Conservation (phyloP, 2,888 invertebrate genomes). For the Dryococelus australis region DNA sequence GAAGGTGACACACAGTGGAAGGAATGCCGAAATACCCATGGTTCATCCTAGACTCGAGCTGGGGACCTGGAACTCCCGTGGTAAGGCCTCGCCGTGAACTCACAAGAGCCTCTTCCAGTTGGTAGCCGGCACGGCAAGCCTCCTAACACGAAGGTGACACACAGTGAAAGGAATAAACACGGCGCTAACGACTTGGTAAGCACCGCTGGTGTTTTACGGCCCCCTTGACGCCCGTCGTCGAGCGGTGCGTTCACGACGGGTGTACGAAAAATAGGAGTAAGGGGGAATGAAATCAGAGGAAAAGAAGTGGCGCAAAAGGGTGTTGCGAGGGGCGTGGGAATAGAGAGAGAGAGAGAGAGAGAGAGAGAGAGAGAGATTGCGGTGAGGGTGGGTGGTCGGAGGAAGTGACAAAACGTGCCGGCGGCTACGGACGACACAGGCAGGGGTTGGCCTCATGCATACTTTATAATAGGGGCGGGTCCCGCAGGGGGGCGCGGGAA, state of each 20-base stretch:
- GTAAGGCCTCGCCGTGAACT: no score
- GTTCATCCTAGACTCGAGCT: no score
- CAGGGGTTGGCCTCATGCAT: background rate
- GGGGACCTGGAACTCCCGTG: no score
- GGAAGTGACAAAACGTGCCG: constrained; percentile 16
- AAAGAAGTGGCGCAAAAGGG: background rate
- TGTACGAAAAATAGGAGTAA: background rate
- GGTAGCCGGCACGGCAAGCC: no score
- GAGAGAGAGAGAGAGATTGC: background rate
- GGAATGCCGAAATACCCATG: no score
- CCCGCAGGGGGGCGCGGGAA: background rate
- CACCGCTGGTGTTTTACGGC: background rate
- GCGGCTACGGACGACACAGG: background rate
- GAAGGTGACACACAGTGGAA: no score
- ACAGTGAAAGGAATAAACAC: no score
- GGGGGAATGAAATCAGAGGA: background rate
- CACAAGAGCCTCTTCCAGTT: no score
- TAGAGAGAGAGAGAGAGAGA: background rate
- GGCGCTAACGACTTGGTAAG: background rate
- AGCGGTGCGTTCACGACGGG: background rate
- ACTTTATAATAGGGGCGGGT: constrained; percentile 9
- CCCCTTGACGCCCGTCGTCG: background rate
- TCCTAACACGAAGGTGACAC: no score
- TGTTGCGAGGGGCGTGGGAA: background rate
- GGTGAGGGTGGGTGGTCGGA: no score